phyloP scores from a whole-genome alignment of 1,140 invertebrate species.

The Daktulosphaira vitifoliae region DNA sequence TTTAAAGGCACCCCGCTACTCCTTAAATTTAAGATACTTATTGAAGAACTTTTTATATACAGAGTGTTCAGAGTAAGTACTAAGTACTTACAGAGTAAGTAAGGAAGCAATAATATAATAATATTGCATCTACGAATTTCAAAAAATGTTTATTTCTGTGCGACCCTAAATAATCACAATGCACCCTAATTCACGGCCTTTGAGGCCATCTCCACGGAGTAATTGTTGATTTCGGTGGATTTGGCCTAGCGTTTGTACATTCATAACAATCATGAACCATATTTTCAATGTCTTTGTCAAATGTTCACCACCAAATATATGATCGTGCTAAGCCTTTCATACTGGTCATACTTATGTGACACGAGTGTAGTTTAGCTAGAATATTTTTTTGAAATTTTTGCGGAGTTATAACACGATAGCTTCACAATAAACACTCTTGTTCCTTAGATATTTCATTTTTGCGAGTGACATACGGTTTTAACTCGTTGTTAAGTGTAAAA shows the following conservation, averaged over 20 bases:
- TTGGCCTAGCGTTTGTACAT: not conserved
- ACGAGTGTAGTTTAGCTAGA: not conserved
- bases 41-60: too few relatives aligned
- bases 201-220: not conserved
- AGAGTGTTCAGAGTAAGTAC: too few relatives aligned
- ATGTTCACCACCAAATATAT: not conserved
- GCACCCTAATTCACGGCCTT: not conserved
- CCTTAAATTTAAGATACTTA: too few relatives aligned
- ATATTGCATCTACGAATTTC: not conserved
- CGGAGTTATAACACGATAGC: not conserved
- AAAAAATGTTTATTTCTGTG: constrained; percentile 4
- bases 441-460: not conserved
- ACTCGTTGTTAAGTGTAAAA: not conserved
- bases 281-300: constrained; percentile 4
- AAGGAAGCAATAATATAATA: too few relatives aligned
- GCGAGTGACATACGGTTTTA: not conserved
- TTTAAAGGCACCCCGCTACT: too few relatives aligned
- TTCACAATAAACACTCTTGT: constrained; percentile 4
- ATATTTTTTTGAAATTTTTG: not conserved
- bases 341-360: not conserved
- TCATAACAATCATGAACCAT: not conserved
- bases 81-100: too few relatives aligned
- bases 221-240: not conserved
- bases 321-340: not conserved
- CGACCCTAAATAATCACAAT: constrained; percentile 8